Evolutionary conservation across 2,888 invertebrate genomes (phyloP).

Genomic region (Rotaria magnacalcarata): DNA sequence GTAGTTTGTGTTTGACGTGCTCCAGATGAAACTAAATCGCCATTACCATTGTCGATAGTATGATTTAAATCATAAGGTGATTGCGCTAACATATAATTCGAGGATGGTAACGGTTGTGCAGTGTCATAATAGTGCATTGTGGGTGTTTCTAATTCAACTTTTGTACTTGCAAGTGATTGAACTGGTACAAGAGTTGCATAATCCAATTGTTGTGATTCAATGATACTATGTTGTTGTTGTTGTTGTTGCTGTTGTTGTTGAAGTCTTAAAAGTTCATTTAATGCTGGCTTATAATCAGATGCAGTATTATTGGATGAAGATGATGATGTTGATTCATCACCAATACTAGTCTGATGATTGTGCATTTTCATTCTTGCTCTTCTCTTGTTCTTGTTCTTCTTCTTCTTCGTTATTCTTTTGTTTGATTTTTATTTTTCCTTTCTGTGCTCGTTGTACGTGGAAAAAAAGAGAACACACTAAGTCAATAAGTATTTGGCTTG

Average conservation of each 20-base stretch:
- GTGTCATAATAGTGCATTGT: constrained; percentile 5
- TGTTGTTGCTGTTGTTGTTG: not conserved
- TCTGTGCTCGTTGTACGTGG: not conserved
- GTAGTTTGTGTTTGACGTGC: constrained; percentile 1
- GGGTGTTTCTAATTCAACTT: constrained; percentile 6
- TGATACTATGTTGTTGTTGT: not conserved
- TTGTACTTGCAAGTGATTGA: constrained; percentile 15
- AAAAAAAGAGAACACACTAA: constrained; percentile 21
- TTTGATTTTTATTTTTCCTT: constrained; percentile 26
- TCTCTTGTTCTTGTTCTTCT: not conserved
- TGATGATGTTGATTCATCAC: constrained; percentile 19
- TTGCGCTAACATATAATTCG: constrained; percentile 10
- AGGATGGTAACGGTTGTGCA: not conserved
- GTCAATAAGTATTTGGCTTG: constrained; percentile 15
- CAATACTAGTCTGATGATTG: not conserved
- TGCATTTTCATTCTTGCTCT: not conserved
- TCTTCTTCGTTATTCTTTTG: not conserved
- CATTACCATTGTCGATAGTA: not conserved
- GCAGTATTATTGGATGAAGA: constrained; percentile 5
- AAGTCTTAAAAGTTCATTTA: not conserved
- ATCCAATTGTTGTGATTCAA: not conserved
- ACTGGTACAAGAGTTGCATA: constrained; percentile 24
- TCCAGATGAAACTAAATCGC: not conserved
- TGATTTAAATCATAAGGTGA: constrained; percentile 23
- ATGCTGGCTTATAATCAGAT: not conserved